Evolutionary conservation across 2,797 vertebrate genomes (phyloP).

Genomic region (Falco berigora): DNA sequence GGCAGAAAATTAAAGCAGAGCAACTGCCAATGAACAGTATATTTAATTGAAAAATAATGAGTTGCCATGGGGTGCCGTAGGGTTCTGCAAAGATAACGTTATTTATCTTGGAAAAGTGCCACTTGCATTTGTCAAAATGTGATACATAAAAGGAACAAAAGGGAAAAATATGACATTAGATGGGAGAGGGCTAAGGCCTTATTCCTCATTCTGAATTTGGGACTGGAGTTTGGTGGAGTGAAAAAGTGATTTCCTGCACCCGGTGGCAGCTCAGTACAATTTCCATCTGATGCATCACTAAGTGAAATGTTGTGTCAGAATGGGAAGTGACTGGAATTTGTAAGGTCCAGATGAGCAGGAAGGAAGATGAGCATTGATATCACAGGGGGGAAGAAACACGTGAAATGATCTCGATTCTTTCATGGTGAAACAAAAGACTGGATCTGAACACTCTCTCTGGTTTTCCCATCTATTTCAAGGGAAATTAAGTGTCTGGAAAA

Average conservation of each 20-base stretch:
- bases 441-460: background rate
- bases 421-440: background rate
- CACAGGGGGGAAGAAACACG: background rate
- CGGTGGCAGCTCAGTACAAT: background rate
- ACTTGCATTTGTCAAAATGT: conserved; percentile 61
- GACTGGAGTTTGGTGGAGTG: background rate
- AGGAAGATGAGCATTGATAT: conserved; percentile 11
- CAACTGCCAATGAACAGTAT: conserved; percentile 72
- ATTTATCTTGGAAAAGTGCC: conserved; percentile 71
- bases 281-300: background rate
- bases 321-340: background rate
- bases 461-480: background rate
- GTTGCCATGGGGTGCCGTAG: conserved; percentile 65
- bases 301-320: background rate
- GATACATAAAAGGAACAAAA: conserved; percentile 35
- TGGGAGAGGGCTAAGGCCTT: background rate
- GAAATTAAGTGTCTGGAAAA: background rate
- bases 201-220: background rate
- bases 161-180: background rate
- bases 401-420: background rate
- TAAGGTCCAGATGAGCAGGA: background rate
- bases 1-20: conserved; percentile 73
- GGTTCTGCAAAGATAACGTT: conserved; percentile 69
- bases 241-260: background rate
- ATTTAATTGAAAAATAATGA: conserved; percentile 78